phyloP scores from a whole-genome alignment of 2,113 vertebrate genomes.

The Grantiella picta region DNA sequence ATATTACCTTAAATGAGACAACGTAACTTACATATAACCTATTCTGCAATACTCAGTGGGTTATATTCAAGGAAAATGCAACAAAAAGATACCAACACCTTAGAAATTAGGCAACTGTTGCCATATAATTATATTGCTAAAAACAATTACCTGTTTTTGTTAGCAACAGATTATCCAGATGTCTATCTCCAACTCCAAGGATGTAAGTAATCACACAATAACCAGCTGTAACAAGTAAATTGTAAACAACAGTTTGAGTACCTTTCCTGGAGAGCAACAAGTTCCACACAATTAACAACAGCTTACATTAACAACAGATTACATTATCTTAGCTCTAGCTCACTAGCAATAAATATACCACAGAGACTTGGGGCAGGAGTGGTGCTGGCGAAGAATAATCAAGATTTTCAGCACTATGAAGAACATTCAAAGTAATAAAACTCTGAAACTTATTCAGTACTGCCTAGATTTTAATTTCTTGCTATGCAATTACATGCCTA shows the following conservation, averaged over 20 bases:
- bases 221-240: conserved; percentile 80
- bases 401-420: background rate
- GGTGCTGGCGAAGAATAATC: background rate
- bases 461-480: background rate
- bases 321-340: background rate
- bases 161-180: conserved; percentile 95
- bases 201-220: conserved; percentile 99
- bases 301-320: background rate
- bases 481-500: background rate
- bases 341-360: background rate
- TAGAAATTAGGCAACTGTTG: background rate
- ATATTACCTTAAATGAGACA: background rate
- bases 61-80: background rate
- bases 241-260: background rate
- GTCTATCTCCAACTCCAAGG: conserved; percentile 95
- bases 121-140: background rate
- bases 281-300: background rate
- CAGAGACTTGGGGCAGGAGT: background rate
- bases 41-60: background rate
- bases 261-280: background rate
- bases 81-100: background rate
- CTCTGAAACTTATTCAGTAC: background rate
- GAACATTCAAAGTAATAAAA: background rate
- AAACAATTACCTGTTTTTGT: conserved; percentile 87
- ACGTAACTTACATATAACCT: background rate